Evolutionary conservation across 2,113 vertebrate species (phyloP).

Genomic region (Eonycteris spelaea): DNA sequence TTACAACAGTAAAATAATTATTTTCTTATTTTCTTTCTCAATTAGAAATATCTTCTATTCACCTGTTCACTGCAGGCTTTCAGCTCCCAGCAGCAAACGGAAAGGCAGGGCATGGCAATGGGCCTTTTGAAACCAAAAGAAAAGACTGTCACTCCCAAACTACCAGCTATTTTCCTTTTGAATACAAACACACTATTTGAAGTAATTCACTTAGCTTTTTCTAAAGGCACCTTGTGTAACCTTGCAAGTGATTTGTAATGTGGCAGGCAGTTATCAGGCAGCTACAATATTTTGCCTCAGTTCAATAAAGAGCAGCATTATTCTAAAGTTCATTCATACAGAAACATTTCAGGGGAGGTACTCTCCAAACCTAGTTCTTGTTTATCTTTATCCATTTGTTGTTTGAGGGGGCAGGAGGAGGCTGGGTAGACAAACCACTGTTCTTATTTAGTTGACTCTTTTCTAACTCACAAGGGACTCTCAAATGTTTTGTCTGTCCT

Average conservation of each 20-base stretch:
- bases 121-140: conserved; percentile 67
- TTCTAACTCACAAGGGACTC: background rate
- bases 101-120: conserved; percentile 40
- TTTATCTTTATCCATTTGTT: conserved; percentile 4
- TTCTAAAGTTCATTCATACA: conserved; percentile 56
- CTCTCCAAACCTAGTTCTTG: background rate
- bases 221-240: conserved; percentile 68
- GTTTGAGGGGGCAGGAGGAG: background rate
- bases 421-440: background rate
- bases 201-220: conserved; percentile 72
- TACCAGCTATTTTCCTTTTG: conserved; percentile 64
- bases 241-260: conserved; percentile 68
- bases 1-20: background rate
- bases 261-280: conserved; percentile 66
- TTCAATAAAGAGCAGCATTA: conserved; percentile 42
- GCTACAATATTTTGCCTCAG: conserved; percentile 67
- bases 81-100: background rate
- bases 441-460: background rate
- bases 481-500: background rate
- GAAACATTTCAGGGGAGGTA: conserved; percentile 29
- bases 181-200: conserved; percentile 71
- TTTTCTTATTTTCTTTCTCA: conserved; percentile 35
- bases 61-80: conserved; percentile 34
- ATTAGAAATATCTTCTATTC: conserved; percentile 39
- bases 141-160: conserved; percentile 64